Base-by-base conservation (phyloP, 1,140 invertebrate species). In the Aphaenogaster rudis region DNA sequence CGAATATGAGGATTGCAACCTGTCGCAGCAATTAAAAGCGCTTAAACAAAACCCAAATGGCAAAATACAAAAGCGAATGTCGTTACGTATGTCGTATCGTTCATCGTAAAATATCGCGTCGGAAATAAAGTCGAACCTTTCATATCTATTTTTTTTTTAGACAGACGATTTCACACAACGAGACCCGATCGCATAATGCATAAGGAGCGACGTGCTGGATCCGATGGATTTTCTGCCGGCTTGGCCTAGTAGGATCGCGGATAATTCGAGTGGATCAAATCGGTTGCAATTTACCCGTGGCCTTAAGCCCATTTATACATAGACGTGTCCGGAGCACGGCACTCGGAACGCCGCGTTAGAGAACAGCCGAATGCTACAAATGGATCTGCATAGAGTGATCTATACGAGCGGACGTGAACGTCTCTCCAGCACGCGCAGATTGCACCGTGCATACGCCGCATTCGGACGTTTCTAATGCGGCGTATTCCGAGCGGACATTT, bases 361-460 rank as follows among this genome's bases (percentile, higher is more conserved):
- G 67, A 76, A 76, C 69, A 17, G 13, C 57, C 69, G 69, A 84
- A 84, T 84, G 80, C 80, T 84, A 76, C 80, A 82, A 82, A 84
- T 84, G 80, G 80, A 84, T 84, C 80, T 17, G 67, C 69, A 61
- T n/a, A 48, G 67, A 74, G 67, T 54, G 80, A 84, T 76, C 54
- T 39, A 36, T 61, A 76, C 28, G 80, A 82, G 52, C 52, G 48
- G 64, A 80, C 50, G 45, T 39, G 42, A 42, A 76, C 42, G 42
- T 76, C 33, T 63, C 80, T 74, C 28, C 57, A 76, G 54, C 52
- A 36, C 52, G 80, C 67, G 80, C 67, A 61, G 69, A 74, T 74
- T 84, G 69, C 54, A 13, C 28, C 28, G 42, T 48, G 57, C 69
- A 84, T 84, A 74, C 69, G 45, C 7, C 28, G 54, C 80, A 84